A percentile compares a stretch with the other conserved stretches of the same genome.
phyloP scores from a whole-genome alignment of 2,888 invertebrate genomes.

The Caenorhabditis plicata region DNA sequence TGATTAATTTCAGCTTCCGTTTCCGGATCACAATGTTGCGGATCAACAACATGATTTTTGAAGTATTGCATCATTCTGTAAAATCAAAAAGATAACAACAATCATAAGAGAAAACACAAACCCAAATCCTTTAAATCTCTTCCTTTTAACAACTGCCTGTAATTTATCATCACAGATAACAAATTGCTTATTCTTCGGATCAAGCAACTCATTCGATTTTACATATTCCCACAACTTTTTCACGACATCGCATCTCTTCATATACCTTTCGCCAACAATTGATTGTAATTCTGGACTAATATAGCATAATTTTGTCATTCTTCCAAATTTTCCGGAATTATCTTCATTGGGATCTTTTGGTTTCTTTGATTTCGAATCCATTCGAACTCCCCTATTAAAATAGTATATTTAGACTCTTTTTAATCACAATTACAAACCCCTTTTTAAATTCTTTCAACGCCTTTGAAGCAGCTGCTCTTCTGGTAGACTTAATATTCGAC shows the following conservation, averaged over 20 bases:
- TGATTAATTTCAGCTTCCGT: conserved; percentile 21
- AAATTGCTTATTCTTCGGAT: conserved; percentile 50
- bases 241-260: conserved; percentile 47
- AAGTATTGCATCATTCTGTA: conserved; percentile 52
- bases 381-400: conserved; percentile 3
- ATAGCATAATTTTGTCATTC: conserved; percentile 31
- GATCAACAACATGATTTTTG: conserved; percentile 44
- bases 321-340: conserved; percentile 24
- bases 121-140: conserved; percentile 32
- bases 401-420: not conserved
- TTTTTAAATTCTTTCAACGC: conserved; percentile 18
- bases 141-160: conserved; percentile 30
- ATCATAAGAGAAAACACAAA: conserved; percentile 1
- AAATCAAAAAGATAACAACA: not conserved
- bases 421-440: not conserved
- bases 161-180: conserved; percentile 22
- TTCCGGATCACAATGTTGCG: conserved; percentile 28
- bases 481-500: conserved; percentile 13
- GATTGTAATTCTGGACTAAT: conserved; percentile 29
- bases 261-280: conserved; percentile 25
- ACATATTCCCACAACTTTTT: conserved; percentile 57
- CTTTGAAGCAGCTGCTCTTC: conserved; percentile 25
- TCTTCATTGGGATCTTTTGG: conserved; percentile 20
- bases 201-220: conserved; percentile 45
- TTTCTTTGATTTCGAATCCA: not conserved